Conservation (phyloP, 2,797 vertebrate genomes). For the Hippoglossus hippoglossus region DNA sequence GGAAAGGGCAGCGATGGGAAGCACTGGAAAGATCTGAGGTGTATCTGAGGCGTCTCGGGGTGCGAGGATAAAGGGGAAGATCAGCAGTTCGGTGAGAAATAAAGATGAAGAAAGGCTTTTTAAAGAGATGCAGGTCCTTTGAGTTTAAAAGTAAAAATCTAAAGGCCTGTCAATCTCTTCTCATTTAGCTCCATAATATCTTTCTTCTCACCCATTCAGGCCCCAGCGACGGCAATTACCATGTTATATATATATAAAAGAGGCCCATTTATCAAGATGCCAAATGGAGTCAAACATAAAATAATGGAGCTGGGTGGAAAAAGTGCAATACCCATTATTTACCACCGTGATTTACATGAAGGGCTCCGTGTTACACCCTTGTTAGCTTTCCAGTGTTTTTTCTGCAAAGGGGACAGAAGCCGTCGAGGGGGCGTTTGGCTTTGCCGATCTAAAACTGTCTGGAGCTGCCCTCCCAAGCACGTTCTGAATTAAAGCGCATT, state of each 20-base stretch:
- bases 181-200: conserved; percentile 21
- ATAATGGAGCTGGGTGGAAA: not conserved
- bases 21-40: conserved; percentile 53
- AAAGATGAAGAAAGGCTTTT: conserved; percentile 47
- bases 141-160: conserved; percentile 21
- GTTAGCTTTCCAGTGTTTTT: conserved; percentile 57
- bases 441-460: conserved; percentile 57
- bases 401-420: conserved; percentile 54
- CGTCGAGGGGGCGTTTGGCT: conserved; percentile 50
- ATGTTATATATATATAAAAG: conserved; percentile 23
- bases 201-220: conserved; percentile 7
- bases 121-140: conserved; percentile 33
- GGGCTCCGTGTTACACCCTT: conserved; percentile 41
- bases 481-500: conserved; percentile 69
- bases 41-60: conserved; percentile 39
- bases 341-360: conserved; percentile 40
- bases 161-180: conserved; percentile 12
- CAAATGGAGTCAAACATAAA: conserved; percentile 40
- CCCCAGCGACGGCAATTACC: conserved; percentile 23
- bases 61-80: conserved; percentile 46
- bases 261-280: conserved; percentile 34
- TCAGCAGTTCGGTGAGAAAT: conserved; percentile 36
- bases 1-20: conserved; percentile 42
- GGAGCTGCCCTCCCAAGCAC: conserved; percentile 60
- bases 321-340: conserved; percentile 36